phyloP scores from a whole-genome alignment of 1,140 invertebrate genomes.

The Drosophila ogumai region DNA sequence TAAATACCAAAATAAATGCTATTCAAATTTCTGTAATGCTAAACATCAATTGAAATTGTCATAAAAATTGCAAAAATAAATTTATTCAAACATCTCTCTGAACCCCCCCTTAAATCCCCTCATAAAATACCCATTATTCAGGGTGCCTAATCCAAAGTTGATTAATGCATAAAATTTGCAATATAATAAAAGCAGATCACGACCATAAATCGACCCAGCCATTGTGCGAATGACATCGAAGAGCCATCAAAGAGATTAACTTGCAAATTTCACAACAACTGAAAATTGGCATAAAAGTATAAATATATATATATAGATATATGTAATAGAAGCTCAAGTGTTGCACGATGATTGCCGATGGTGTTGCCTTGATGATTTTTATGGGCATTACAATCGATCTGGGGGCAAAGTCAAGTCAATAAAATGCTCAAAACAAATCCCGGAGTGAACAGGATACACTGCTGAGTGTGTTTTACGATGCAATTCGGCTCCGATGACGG shows the following conservation, averaged over 20 bases:
- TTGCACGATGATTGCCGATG: conserved; percentile 9
- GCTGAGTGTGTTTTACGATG: conserved; percentile 43
- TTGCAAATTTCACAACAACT: conserved; percentile 15
- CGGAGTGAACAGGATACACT: conserved; percentile 11
- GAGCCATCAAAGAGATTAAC: conserved; percentile 15
- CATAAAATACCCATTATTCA: conserved; percentile 6
- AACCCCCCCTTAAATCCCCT: background rate
- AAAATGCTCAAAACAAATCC: conserved; percentile 42
- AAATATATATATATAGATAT: background rate
- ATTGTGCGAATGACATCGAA: conserved; percentile 14
- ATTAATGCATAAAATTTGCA: conserved; percentile 13
- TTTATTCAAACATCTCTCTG: background rate
- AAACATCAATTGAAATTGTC: background rate
- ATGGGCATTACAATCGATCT: conserved; percentile 16
- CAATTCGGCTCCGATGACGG: conserved; percentile 32
- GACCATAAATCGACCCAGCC: conserved; percentile 10
- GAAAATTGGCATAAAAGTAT: conserved; percentile 16
- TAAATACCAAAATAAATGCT: background rate
- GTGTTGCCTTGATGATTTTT: conserved; percentile 19
- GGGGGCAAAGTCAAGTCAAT: conserved; percentile 5
- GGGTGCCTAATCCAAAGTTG: background rate
- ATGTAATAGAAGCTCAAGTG: conserved; percentile 3
- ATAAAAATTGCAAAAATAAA: conserved; percentile 3
- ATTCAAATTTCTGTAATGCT: background rate
- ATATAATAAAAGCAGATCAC: conserved; percentile 9